Conservation (phyloP, 1,140 invertebrate species). For the Pogonus chalceus region DNA sequence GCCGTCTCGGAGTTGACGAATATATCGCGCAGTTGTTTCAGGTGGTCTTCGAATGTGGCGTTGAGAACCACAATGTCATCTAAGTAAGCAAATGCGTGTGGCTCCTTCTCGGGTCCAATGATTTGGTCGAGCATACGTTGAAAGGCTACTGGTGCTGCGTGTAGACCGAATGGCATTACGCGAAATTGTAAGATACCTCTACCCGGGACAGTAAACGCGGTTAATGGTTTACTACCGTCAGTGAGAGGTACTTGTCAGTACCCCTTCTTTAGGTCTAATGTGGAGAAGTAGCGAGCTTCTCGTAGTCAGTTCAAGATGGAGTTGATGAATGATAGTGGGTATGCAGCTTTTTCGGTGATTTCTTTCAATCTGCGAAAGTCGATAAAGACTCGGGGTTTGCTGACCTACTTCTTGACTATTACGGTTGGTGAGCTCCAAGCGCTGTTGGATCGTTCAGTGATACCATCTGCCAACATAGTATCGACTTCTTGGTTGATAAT, state of each 20-base stretch:
- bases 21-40: neutral
- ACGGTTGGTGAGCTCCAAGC: slow-evolving; percentile 36
- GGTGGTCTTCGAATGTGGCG: neutral
- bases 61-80: neutral
- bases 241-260: too few species aligned
- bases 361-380: too few species aligned
- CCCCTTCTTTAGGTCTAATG: too few species aligned
- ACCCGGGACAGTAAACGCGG: too few species aligned
- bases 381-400: too few species aligned
- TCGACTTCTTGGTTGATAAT: slow-evolving; percentile 18
- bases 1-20: neutral
- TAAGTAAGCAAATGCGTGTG: slow-evolving; percentile 1
- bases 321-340: slow-evolving; percentile 18
- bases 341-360: slow-evolving; percentile 28
- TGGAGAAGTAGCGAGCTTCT: neutral
- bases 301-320: slow-evolving; percentile 16
- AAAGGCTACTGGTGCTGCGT: too few species aligned
- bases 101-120: too few species aligned
- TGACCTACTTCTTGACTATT: slow-evolving; percentile 39
- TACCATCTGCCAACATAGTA: slow-evolving; percentile 22
- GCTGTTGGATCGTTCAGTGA: slow-evolving; percentile 24
- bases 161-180: too few species aligned
- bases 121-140: too few species aligned
- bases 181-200: too few species aligned
- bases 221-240: too few species aligned